Percentiles rank a stretch among this genome's conserved stretches.
These are phyloP conservation scores for Aythya baeri DNA, from an alignment of 2,113 vertebrate genomes.

Conservation along the genomic window DNA sequence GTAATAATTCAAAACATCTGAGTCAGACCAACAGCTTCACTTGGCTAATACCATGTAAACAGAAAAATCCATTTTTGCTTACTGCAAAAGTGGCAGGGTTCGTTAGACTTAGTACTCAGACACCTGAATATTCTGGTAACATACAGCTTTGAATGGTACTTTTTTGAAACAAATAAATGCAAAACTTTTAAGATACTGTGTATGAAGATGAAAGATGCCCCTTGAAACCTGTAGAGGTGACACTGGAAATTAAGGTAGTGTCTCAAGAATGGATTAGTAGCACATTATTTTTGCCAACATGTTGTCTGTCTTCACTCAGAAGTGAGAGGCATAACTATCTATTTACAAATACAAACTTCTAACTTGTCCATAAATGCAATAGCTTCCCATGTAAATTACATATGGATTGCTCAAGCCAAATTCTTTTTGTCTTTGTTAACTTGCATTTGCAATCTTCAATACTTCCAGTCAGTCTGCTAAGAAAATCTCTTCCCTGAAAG, in stretches of 20 bases:
- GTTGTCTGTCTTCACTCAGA: background rate
- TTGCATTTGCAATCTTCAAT: background rate
- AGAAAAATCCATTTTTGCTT: background rate
- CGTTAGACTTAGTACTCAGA: background rate
- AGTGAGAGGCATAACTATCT: background rate
- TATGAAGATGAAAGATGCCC: background rate
- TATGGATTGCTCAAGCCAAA: background rate
- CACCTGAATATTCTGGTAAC: background rate
- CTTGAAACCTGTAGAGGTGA: background rate
- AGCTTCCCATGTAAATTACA: background rate
- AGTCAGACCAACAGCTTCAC: background rate
- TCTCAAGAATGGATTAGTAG: background rate
- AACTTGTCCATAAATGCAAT: background rate
- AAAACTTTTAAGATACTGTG: background rate
- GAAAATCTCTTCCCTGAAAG: background rate
- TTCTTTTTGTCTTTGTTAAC: background rate
- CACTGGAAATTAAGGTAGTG: background rate
- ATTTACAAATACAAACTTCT: background rate
- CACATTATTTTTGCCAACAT: background rate
- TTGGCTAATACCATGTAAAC: background rate
- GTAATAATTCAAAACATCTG: background rate
- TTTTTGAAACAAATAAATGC: background rate
- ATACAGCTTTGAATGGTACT: background rate
- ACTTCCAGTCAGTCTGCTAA: background rate
- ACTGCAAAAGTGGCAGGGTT: background rate